phyloP scores from a whole-genome alignment of 2,888 invertebrate species.

The Lamellibrachia columna region DNA sequence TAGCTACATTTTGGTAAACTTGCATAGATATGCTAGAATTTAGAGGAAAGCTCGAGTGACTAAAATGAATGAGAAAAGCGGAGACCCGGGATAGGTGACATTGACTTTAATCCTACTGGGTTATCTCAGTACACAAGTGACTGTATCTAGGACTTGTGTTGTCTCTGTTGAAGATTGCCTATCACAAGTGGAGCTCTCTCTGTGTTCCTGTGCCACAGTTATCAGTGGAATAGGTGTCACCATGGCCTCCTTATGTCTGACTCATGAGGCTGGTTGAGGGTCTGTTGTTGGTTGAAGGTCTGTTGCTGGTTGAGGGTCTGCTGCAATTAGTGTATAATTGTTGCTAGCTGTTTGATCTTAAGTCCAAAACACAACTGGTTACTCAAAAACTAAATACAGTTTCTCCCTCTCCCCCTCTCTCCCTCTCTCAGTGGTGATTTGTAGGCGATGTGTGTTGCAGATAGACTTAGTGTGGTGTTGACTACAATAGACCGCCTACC shows the following conservation, averaged over 20 bases:
- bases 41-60: neutral
- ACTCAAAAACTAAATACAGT: too few species aligned
- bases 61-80: neutral
- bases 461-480: too few species aligned
- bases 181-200: neutral
- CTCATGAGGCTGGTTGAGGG: neutral
- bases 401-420: too few species aligned
- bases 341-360: too few species aligned
- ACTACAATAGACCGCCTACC: neutral
- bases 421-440: too few species aligned
- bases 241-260: neutral
- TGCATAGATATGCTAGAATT: neutral
- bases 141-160: neutral
- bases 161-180: conserved; percentile 1
- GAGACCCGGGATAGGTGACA: neutral
- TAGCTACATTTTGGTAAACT: neutral
- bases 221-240: neutral
- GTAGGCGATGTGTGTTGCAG: too few species aligned
- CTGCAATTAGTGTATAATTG: too few species aligned
- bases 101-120: neutral
- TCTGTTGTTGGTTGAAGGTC: neutral
- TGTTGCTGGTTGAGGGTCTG: neutral
- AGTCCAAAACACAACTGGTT: too few species aligned
- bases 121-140: neutral
- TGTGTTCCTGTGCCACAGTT: neutral